Evolutionary conservation across 2,113 vertebrate species (phyloP), one percentile per base, ranked within the genome.

Genomic region (Archocentrus centrarchus): DNA sequence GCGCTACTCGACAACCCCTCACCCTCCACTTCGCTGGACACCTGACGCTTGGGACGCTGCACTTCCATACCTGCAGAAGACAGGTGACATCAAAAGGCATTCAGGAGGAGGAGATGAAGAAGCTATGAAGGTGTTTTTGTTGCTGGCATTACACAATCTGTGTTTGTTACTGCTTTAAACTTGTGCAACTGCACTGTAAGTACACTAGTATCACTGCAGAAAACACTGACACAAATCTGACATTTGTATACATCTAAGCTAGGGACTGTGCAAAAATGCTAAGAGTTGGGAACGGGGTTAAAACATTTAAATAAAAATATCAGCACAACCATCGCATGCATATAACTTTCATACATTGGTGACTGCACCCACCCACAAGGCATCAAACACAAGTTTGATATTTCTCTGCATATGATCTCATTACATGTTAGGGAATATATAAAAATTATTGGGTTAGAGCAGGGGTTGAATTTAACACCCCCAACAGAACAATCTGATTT

Each of bases 21-120:
- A 1, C 96, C 97, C 94, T 99, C 98, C 3, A 97, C 93, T 0
- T 99, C 98, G 0, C 97, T 97, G 70, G 97, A 98, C 84, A 96
- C 95, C 94, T 97, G 97, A 35, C 95, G 97, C 93, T 97, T 98
- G 1, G 98, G 98, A 86, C 98, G 94, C 95, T 97, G 97, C 93
- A 97, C 97, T 94, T 99, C 97, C 13, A 99, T 96, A 85, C 98
- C 98, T 99, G 80, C 18, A 77, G 24, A 60, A 89, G 22, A 80
- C 24, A 50, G 62, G 14, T 22, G 22, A 32, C 3, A 70, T 6
- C 27, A 53, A 59, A 1, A 44, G 37, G 9, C 37, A 82, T 55
- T 68, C 44, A 47, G 2, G 47, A 55, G 47, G 35, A 30, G 58
- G n/a, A 39, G 22, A 24, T 3, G 59, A 39, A n/a, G n/a, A 39